Evolutionary conservation across 1,140 invertebrate genomes (phyloP), one percentile per base, ranked within the genome.

Genomic region (Eueides isabella): DNA sequence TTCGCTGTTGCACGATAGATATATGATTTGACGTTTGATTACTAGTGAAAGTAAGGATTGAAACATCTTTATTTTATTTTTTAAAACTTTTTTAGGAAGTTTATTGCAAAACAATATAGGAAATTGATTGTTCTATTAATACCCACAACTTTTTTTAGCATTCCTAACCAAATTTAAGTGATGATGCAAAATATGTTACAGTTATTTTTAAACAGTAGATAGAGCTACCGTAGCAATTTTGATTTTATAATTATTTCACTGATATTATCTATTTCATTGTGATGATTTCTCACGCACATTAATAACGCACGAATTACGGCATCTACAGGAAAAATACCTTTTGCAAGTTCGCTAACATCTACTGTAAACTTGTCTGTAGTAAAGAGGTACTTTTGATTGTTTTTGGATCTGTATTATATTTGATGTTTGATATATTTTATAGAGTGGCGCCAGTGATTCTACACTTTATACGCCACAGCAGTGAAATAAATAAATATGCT

Each of bases 1-100:
- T 77, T 61, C 38, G 63, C 72, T 68, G 63, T 72, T 72, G 76
- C 38, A 44, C 71, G 75, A 79, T 78, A 75, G 74, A 80, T 80
- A 74, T 67, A 78, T 72, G 75, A 77, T 65, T 80, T 31, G 73
- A 71, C 71, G 44, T 35, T 75, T 74, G 71, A 74, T 77, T 69
- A 63, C 30, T 65, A 81, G 81, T 79, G 80, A 83, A 83, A 83
- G 80, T 76, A 55, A 55, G 26, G 11, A 55, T 55, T 23, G 19
- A 55, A 19, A 55, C 26, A 55, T 9, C 0, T 26, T 55, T 55
- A 55, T 55, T 55, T 44, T 44, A 5, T 19, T 44, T 44, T 44
- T 44, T 19, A 44, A 5, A 44, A 44, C 41, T 44, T 19, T 44
- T n/a, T 2, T 44, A 44, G 3, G 31, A 31, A n/a, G n/a, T n/a